These are phyloP conservation scores for Tanypteryx hageni DNA, from an alignment of 2,888 invertebrate species.

Conservation along the genomic window DNA sequence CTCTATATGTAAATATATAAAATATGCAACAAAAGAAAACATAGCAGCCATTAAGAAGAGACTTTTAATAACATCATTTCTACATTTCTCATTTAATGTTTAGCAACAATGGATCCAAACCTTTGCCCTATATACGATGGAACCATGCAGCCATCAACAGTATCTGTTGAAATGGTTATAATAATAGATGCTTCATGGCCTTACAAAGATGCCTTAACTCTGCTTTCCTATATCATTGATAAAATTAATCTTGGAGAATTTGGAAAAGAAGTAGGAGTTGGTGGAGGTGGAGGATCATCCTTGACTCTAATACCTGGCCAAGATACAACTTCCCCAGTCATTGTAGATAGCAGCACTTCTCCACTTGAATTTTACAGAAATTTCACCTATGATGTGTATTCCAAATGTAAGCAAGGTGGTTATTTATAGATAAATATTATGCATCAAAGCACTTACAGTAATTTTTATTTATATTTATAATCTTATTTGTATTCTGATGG, in stretches of 20 bases:
- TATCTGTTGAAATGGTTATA: slow-evolving; percentile 81
- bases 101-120: not conserved
- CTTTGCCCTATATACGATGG: not conserved
- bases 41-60: too few species aligned
- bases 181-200: slow-evolving; percentile 83
- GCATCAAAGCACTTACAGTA: not conserved
- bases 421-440: slow-evolving; percentile 63
- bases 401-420: slow-evolving; percentile 77
- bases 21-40: too few species aligned
- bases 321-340: slow-evolving; percentile 67
- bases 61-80: not conserved
- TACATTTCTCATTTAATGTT: not conserved
- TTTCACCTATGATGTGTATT: slow-evolving; percentile 80
- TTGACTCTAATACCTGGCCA: not conserved
- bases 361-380: slow-evolving; percentile 80
- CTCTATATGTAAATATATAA: not conserved
- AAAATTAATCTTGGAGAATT: not conserved
- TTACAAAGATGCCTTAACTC: slow-evolving; percentile 74
- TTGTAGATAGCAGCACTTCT: slow-evolving; percentile 81
- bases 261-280: not conserved
- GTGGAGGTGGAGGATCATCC: slow-evolving; percentile 28
- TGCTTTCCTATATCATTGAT: not conserved
- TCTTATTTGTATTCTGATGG: not conserved
- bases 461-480: too few species aligned
- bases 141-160: not conserved